A percentile compares a stretch with the other conserved stretches of the same genome.
These are phyloP conservation scores for Strigamia crassipes DNA, from an alignment of 2,888 invertebrate species.

Conservation along the genomic window DNA sequence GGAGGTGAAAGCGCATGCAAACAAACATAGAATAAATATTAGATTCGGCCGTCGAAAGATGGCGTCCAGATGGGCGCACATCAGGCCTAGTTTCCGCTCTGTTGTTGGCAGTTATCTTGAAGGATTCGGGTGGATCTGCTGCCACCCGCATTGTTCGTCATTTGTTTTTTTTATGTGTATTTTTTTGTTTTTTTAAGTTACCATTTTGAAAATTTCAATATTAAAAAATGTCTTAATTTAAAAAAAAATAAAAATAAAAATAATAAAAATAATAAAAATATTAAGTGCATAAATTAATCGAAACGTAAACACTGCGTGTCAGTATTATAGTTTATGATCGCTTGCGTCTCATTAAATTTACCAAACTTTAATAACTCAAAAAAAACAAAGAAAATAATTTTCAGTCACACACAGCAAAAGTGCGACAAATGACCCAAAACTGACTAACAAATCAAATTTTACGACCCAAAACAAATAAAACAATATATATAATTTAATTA, in stretches of 20 bases:
- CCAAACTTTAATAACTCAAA: too few species aligned
- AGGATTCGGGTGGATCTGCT: conserved; percentile 17
- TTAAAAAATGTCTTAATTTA: not conserved
- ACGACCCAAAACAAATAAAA: not conserved
- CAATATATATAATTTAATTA: not conserved
- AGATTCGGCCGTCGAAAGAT: conserved; percentile 26
- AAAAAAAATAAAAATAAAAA: not conserved
- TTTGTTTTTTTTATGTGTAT: not conserved
- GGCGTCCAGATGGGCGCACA: conserved; percentile 25
- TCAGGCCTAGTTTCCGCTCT: conserved; percentile 30
- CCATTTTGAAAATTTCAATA: not conserved
- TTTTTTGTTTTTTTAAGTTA: not conserved
- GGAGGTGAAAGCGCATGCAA: conserved; percentile 12
- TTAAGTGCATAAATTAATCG: not conserved
- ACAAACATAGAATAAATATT: conserved; percentile 26
- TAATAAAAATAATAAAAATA: not conserved
- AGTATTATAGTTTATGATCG: not conserved
- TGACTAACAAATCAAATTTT: conserved; percentile 18
- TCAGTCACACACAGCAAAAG: not conserved
- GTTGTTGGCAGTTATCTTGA: conserved; percentile 27
- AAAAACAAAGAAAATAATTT: not conserved
- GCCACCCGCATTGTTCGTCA: not conserved
- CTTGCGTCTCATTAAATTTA: not conserved
- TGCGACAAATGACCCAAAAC: not conserved
- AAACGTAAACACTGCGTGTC: not conserved